Evolutionary conservation across 1,140 invertebrate species (phyloP).

Genomic region (Tetramorium alpestre): DNA sequence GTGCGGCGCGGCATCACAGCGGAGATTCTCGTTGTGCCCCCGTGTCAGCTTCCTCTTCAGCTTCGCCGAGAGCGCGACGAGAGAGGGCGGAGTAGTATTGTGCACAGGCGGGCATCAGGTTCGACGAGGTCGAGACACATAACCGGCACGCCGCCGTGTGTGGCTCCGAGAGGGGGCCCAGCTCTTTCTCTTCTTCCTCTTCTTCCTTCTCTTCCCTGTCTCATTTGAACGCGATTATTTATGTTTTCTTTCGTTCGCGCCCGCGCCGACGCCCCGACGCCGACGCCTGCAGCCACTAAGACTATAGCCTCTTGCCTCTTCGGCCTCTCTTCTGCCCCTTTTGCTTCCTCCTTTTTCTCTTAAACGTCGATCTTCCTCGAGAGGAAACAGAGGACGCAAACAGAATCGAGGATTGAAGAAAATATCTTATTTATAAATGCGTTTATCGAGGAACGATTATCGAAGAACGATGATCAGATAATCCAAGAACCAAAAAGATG

Average conservation of each 20-base stretch:
- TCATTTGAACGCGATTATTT: slow-evolving; percentile 87
- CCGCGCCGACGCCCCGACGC: slow-evolving; percentile 71
- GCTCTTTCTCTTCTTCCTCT: background rate
- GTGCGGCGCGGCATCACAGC: background rate
- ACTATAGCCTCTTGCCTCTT: slow-evolving; percentile 79
- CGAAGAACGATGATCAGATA: background rate
- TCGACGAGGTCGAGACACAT: slow-evolving; percentile 43
- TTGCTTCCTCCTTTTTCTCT: slow-evolving; percentile 20
- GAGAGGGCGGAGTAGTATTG: slow-evolving; percentile 69
- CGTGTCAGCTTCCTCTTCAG: slow-evolving; percentile 51
- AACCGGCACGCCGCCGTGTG: slow-evolving; percentile 79
- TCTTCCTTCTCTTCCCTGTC: slow-evolving; percentile 77
- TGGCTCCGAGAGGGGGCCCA: slow-evolving; percentile 75
- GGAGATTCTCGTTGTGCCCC: background rate
- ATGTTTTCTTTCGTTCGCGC: slow-evolving; percentile 85
- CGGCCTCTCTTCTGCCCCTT: slow-evolving; percentile 29
- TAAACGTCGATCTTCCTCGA: slow-evolving; percentile 34
- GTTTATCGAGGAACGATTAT: background rate
- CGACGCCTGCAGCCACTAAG: slow-evolving; percentile 85
- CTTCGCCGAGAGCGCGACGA: slow-evolving; percentile 27
- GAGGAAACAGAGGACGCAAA: slow-evolving; percentile 10
- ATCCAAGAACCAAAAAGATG: background rate
- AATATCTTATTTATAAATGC: background rate
- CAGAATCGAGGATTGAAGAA: background rate
- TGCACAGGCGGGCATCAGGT: slow-evolving; percentile 22